Conservation (phyloP, 2,888 invertebrate genomes). For the Hyles lineata region DNA sequence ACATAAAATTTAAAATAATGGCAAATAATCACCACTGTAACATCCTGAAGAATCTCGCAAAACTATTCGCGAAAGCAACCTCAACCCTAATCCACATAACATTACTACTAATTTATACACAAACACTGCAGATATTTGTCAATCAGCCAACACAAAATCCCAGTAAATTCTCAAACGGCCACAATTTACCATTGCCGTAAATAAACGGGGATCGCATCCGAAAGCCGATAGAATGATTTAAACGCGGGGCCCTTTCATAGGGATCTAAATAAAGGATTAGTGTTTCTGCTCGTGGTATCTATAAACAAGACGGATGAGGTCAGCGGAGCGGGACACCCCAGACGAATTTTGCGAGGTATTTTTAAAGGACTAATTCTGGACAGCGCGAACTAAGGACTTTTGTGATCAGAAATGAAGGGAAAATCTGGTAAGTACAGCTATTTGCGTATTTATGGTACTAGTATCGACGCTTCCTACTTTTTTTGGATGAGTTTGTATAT, state of each 20-base stretch:
- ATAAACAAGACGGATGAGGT: constrained; percentile 13
- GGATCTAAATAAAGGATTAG: constrained; percentile 25
- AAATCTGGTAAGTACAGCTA: background rate
- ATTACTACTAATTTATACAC: background rate
- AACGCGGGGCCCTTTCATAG: constrained; percentile 6
- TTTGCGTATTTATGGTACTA: background rate
- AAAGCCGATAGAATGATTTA: constrained; percentile 32
- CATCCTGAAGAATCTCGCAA: background rate
- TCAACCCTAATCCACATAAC: background rate
- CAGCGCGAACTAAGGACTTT: too few relatives aligned
- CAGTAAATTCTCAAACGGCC: constrained; percentile 23
- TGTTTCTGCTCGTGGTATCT: constrained; percentile 9
- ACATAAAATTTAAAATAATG: too few relatives aligned
- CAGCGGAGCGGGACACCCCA: background rate
- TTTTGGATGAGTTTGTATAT: too few relatives aligned
- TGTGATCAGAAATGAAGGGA: too few relatives aligned
- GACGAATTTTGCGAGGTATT: background rate
- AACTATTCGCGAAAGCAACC: background rate
- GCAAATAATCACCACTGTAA: background rate
- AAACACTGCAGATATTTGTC: constrained; percentile 16
- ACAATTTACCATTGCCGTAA: constrained; percentile 31
- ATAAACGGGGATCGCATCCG: constrained; percentile 22
- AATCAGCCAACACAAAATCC: constrained; percentile 29
- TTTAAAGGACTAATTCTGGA: background rate
- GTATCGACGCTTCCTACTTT: too few relatives aligned